Base-by-base conservation (phyloP, 1,140 invertebrate genomes). In the Penaeus indicus region DNA sequence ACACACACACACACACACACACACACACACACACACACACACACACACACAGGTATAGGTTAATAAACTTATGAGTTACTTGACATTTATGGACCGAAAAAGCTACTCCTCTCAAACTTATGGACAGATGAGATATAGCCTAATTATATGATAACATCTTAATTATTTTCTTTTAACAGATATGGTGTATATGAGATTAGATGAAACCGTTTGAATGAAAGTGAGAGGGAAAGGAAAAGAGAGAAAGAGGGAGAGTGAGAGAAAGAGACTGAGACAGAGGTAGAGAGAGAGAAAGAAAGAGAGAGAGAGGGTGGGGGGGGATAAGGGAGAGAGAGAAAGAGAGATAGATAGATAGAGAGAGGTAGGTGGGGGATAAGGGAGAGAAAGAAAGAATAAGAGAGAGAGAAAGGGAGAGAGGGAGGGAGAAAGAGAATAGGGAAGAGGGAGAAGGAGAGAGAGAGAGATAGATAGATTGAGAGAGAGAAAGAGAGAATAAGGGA, bases 171-270 rank as follows among this genome's bases (percentile, higher is more conserved):
- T 54, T 54, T 54, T 0, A 13, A 54, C 47, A 54, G 47, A 54
- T 54, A 54, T 54, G 47, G 47, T 54, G 47, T 54, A 54, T 54
- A 54, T 54, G 47, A 54, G 8, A 54, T 54, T 54, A 54, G 47
- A 54, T 54, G 47, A 54, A 13, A 10, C 1, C 13, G 47, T 54
- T 54, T 54, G 47, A 54, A 54, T 25, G 25, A 27, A n/a, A 75
- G 69, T 32, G 69, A 75, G 69, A 75, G 69, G n/a, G 69, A 75
- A n/a, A 32, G 69, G n/a, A 25, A 75, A n/a, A 32, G 25, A 32
- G 25, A 21, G 25, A 32, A 21, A 32, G 25, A 32, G 25, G n/a
- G 21, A 72, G n/a, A 25, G 69, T n/a, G 69, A 72, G 22, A 72
- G n/a, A 25, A 5, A 72, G 21, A 72, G 69, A 27, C 21, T n/a